Percentiles rank a stretch among this genome's conserved stretches.
Conservation (phyloP, 1,140 invertebrate genomes). For the Calliphora vicina region DNA sequence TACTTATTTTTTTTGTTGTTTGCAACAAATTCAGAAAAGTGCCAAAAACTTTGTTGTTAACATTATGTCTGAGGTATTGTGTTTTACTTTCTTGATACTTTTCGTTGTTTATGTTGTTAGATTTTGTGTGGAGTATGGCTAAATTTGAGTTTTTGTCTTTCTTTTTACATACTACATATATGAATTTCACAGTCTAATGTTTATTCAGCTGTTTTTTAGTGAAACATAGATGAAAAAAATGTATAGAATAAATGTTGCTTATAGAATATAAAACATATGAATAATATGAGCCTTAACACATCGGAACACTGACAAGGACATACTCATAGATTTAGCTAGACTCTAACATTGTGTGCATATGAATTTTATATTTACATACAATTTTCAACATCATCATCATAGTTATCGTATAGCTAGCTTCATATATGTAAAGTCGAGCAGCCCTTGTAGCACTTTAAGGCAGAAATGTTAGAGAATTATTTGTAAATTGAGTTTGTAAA, state of each 20-base stretch:
- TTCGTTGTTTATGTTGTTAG: background rate
- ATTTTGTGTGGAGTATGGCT: background rate
- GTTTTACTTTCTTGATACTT: background rate
- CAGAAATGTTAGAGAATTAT: background rate
- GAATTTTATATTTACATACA: background rate
- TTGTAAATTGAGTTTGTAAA: background rate
- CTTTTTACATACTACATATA: background rate
- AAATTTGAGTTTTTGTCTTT: background rate
- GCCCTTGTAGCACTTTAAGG: background rate
- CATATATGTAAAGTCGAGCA: background rate
- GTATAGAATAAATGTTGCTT: background rate
- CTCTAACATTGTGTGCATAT: background rate
- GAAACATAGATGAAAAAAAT: background rate
- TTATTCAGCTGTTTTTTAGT: background rate
- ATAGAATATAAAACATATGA: background rate
- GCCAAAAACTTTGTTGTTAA: conserved; percentile 3
- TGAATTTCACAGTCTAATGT: background rate
- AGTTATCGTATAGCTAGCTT: background rate
- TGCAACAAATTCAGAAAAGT: background rate
- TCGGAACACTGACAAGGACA: background rate
- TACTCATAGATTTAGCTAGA: background rate
- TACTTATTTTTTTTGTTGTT: background rate
- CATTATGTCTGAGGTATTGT: conserved; percentile 6
- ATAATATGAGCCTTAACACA: background rate
- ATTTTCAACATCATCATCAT: background rate